Evolutionary conservation across 2,888 invertebrate genomes (phyloP).

Genomic region (Cinara cedri): DNA sequence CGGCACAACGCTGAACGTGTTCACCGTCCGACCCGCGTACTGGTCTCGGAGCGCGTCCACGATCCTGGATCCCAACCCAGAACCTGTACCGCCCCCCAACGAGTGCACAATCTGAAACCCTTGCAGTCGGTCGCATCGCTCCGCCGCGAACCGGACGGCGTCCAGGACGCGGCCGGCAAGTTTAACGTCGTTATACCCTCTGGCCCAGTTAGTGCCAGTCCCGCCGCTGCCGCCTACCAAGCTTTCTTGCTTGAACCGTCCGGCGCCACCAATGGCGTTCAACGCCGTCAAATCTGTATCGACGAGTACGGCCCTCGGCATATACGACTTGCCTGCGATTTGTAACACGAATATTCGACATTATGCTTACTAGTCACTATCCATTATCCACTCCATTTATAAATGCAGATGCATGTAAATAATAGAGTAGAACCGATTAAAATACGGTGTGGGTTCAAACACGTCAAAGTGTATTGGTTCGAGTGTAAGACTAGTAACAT

Average conservation of each 20-base stretch:
- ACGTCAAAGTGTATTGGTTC: no score
- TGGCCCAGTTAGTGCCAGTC: slow-evolving; percentile 1
- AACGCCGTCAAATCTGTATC: slow-evolving; percentile 8
- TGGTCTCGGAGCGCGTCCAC: not conserved
- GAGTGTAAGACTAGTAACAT: no score
- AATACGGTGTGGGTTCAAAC: no score
- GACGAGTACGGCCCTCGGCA: slow-evolving; percentile 36
- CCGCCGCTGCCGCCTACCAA: slow-evolving; percentile 4
- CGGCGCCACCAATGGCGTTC: not conserved
- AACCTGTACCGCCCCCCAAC: slow-evolving; percentile 40
- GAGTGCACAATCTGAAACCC: slow-evolving; percentile 44
- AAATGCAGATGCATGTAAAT: no score
- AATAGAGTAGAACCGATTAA: no score
- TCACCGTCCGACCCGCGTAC: not conserved
- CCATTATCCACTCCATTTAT: no score
- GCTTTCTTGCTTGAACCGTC: not conserved
- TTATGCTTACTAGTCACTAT: no score
- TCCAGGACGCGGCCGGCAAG: not conserved
- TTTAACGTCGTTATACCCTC: not conserved
- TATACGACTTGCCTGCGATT: not conserved
- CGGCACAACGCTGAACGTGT: slow-evolving; percentile 28
- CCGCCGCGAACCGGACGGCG: not conserved
- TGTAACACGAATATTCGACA: no score
- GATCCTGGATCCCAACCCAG: slow-evolving; percentile 27
- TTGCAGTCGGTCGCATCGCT: slow-evolving; percentile 34